Percentiles rank a stretch among this genome's conserved stretches.
Conservation (phyloP, 30 jellyfish, hydroid and myxozoan species). For the Hydractinia echinata region DNA sequence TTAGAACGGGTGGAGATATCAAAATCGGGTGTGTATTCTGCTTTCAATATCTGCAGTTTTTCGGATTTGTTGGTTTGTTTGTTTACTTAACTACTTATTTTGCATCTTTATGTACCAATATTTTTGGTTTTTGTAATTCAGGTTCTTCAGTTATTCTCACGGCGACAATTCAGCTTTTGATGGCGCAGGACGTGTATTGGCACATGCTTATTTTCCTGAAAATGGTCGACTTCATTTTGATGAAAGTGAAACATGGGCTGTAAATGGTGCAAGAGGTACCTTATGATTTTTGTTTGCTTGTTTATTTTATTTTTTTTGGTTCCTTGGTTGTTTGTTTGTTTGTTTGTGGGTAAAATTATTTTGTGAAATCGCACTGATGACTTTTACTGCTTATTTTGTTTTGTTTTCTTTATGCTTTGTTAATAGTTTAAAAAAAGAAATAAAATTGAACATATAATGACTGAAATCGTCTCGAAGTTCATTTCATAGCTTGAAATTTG, state of each 20-base stretch:
- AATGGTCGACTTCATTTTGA: conserved; percentile 85
- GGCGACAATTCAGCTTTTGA: conserved; percentile 84
- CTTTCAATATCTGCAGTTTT: background rate
- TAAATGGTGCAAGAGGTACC: background rate
- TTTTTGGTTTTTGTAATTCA: background rate
- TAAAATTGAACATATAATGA: no score
- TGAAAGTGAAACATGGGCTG: conserved; percentile 81
- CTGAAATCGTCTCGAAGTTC: no score
- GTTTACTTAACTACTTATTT: background rate
- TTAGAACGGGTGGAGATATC: background rate
- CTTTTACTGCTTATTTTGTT: no score
- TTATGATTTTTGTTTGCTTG: no score
- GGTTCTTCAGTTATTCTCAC: conserved; percentile 27
- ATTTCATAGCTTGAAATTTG: no score
- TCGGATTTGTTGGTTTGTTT: background rate
- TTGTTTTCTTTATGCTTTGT: no score
- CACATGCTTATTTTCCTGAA: conserved; percentile 83
- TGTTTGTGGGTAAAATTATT: no score
- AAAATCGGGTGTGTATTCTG: background rate
- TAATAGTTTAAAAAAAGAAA: no score
- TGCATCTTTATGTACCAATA: background rate
- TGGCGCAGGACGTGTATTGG: conserved; percentile 68
- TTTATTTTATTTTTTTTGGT: no score
- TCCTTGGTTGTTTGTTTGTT: no score
- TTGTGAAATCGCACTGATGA: no score